These are phyloP conservation scores for Coptodon bakossiorum DNA, from an alignment of 2,113 vertebrate genomes.

Conservation along the genomic window DNA sequence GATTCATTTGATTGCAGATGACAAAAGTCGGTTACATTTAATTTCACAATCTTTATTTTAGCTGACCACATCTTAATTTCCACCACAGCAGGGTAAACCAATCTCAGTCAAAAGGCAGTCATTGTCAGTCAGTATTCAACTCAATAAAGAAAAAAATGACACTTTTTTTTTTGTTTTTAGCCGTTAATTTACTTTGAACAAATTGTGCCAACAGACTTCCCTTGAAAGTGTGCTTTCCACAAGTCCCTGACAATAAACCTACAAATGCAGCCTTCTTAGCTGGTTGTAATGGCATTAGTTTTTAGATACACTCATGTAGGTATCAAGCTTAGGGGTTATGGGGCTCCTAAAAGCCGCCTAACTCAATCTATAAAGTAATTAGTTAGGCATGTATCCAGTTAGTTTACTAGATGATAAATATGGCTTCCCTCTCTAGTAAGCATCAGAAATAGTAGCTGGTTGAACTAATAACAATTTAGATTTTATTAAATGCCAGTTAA, in stretches of 20 bases:
- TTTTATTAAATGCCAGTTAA: neutral
- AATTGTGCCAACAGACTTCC: neutral
- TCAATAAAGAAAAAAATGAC: neutral
- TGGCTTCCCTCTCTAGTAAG: neutral
- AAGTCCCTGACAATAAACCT: neutral
- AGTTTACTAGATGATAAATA: neutral
- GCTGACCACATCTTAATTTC: neutral
- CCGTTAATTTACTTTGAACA: neutral
- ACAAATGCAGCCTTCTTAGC: neutral
- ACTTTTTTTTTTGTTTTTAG: neutral
- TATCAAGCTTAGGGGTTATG: neutral
- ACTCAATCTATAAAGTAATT: neutral
- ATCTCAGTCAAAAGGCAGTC: neutral
- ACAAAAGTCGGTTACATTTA: neutral
- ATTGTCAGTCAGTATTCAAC: neutral
- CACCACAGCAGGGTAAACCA: neutral
- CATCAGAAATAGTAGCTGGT: neutral
- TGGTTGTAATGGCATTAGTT: neutral
- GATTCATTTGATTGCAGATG: neutral
- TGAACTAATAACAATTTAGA: neutral
- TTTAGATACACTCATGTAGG: neutral
- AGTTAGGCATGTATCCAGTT: neutral
- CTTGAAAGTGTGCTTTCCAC: neutral
- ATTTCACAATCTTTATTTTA: neutral
- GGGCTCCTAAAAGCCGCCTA: neutral